Conservation (phyloP, 2,888 invertebrate genomes). For the Sabatieria punctata region DNA sequence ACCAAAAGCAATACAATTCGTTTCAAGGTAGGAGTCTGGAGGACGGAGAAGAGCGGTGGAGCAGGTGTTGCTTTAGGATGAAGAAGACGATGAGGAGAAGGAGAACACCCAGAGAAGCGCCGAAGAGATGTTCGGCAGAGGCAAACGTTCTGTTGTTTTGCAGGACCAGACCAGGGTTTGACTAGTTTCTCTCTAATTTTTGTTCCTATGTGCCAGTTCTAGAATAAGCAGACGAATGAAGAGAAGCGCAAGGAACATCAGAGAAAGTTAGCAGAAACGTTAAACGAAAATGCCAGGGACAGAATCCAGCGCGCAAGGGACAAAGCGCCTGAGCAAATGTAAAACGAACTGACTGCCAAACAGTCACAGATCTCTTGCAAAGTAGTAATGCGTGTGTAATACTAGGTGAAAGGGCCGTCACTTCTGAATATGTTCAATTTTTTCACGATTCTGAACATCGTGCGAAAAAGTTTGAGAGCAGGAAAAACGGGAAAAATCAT, state of each 20-base stretch:
- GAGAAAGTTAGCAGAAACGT: constrained; percentile 66
- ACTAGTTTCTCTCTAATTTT: background rate
- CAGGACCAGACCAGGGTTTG: constrained; percentile 30
- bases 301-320: constrained; percentile 61
- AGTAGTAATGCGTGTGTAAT: no score
- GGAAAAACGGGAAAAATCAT: no score
- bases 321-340: constrained; percentile 28
- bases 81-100: constrained; percentile 46
- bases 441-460: no score
- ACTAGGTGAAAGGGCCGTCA: no score
- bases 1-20: constrained; percentile 88
- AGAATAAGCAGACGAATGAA: constrained; percentile 54
- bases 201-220: constrained; percentile 11
- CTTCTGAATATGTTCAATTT: no score
- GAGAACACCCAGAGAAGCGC: constrained; percentile 18
- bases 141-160: constrained; percentile 28
- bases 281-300: constrained; percentile 82
- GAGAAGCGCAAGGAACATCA: constrained; percentile 94
- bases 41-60: background rate
- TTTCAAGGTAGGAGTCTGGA: constrained; percentile 43
- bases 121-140: constrained; percentile 21
- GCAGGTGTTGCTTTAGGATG: constrained; percentile 21
- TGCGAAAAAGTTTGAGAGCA: no score
- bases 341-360: no score
- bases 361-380: no score